Evolutionary conservation across 2,797 vertebrate genomes (phyloP).

Genomic region (Botia almorhae): DNA sequence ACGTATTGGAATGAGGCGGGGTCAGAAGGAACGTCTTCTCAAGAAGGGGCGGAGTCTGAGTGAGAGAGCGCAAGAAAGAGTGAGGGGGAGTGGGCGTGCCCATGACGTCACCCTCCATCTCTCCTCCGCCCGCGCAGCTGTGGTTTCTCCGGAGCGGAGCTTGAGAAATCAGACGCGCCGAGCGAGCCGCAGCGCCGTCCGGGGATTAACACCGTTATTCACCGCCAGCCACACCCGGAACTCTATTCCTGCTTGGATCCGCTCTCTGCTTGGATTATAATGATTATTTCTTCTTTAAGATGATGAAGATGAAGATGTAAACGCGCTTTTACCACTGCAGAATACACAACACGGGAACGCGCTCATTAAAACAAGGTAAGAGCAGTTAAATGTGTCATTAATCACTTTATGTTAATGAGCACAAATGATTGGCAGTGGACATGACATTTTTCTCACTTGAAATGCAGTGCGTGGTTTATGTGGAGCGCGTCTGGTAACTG

Average conservation of each 20-base stretch:
- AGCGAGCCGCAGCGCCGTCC: conserved; percentile 40
- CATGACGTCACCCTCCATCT: conserved; percentile 82
- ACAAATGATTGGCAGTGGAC: background rate
- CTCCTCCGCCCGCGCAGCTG: conserved; percentile 74
- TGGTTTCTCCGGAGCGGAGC: conserved; percentile 77
- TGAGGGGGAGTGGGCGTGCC: conserved; percentile 48
- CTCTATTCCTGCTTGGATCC: conserved; percentile 44
- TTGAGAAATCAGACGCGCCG: conserved; percentile 73
- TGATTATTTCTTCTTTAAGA: background rate
- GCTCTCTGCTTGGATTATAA: conserved; percentile 54
- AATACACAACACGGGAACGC: conserved; percentile 18
- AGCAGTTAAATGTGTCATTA: background rate
- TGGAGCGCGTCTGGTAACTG: background rate
- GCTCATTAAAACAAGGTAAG: conserved; percentile 42
- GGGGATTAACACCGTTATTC: conserved; percentile 56
- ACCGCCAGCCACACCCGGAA: conserved; percentile 36
- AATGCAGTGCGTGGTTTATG: background rate
- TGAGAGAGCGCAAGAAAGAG: background rate
- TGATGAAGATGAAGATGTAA: conserved; percentile 50
- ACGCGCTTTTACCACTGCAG: conserved; percentile 17
- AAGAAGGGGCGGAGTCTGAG: too few species aligned
- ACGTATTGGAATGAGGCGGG: too few species aligned
- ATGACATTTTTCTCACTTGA: background rate
- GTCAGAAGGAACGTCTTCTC: too few species aligned
- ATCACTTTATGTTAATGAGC: background rate